These are phyloP conservation scores for Micronycteris hirsuta DNA, from an alignment of 2,113 vertebrate species.

Conservation along the genomic window DNA sequence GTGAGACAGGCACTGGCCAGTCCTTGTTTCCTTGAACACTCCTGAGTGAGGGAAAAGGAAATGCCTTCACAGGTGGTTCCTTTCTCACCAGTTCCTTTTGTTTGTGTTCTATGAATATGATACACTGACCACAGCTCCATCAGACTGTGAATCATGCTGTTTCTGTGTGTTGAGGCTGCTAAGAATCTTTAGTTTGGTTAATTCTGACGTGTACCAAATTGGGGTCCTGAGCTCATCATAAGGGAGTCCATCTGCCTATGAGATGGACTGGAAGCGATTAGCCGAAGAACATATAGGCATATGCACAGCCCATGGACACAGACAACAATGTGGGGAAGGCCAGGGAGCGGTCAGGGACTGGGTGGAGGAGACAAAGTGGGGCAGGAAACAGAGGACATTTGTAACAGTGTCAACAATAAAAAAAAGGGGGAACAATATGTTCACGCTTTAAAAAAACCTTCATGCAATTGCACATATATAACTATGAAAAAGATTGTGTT, in stretches of 20 bases:
- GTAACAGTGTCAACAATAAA: too few species aligned
- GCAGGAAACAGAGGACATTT: too few species aligned
- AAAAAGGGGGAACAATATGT: too few species aligned
- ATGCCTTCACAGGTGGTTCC: background rate
- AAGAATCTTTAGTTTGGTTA: background rate
- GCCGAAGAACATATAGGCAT: too few species aligned
- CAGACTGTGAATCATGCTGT: background rate
- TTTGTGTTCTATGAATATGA: background rate
- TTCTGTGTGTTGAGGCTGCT: background rate
- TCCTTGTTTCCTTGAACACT: background rate
- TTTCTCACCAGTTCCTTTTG: background rate
- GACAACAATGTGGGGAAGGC: too few species aligned
- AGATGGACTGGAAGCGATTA: background rate
- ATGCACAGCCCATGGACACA: too few species aligned
- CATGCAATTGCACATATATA: too few species aligned
- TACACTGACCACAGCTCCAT: background rate
- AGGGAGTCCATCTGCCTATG: background rate
- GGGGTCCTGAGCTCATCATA: background rate
- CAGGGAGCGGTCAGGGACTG: too few species aligned
- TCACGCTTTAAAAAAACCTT: too few species aligned
- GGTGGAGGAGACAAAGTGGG: too few species aligned
- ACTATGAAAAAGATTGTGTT: too few species aligned
- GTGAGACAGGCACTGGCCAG: background rate
- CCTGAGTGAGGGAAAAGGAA: background rate
- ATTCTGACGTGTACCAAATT: background rate